Base-by-base conservation (phyloP, 2,113 vertebrate species). In the Neogale vison region DNA sequence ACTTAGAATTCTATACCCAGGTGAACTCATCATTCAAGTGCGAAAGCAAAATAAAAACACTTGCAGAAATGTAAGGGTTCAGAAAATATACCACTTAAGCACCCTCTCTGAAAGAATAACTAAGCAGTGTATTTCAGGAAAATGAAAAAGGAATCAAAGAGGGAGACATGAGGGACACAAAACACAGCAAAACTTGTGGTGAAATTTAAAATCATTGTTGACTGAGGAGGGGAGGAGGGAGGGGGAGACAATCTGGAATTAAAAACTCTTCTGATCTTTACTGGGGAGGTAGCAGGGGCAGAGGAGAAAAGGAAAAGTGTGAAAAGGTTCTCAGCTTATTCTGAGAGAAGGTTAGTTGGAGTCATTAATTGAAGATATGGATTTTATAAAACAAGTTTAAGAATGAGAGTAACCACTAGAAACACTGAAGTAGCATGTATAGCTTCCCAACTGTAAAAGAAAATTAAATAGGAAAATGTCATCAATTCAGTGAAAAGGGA, bases 21-120 rank as follows among this genome's bases (percentile, higher is more conserved):
- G 84, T 50, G 52, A 96, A 61, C 84, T 14, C 50, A 77, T 96
- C 88, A 81, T 74, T 96, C 90, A 69, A 88, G 81, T 76, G 50
- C 34, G 74, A 74, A 50, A 89, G 59, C 84, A 93, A 96, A 94
- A 94, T 81, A 92, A 95, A 97, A 96, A 87, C 63, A 85, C 80
- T 94, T 69, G 85, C 76, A 88, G 84, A 96, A 90, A 92, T 47
- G 52, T 39, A 29, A 72, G n/a, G 36, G 36, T 63, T 81, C 87
- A 92, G 92, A 84, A 94, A 95, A 92, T 12, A 84, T 7, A 42
- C 57, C 90, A 79, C 42, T 82, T 77, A 69, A 82, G 74, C 45
- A 86, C 69, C 61, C 79, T 90, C 85, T 80, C 84, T 39, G 76
- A 47, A 96, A 90, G 47, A 81, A 63, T 39, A 89, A 90, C 63